Evolutionary conservation across 64 coral and sea anemone genomes (phyloP).

Genomic region (Montipora efflorescens): DNA sequence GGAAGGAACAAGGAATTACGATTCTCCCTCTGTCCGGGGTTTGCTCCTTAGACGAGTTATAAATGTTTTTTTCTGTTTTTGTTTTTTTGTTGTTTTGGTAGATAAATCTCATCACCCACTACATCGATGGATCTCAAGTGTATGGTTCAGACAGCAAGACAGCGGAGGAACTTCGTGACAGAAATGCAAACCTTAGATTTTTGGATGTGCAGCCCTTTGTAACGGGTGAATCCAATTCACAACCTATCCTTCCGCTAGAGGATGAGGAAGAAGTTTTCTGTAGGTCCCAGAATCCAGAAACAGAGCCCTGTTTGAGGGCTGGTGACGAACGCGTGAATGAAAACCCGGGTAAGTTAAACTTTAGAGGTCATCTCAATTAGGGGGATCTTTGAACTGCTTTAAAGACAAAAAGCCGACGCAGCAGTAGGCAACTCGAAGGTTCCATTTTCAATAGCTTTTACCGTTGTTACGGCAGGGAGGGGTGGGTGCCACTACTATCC

Average conservation of each 20-base stretch:
- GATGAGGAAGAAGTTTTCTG: not conserved
- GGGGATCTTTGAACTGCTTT: too few species aligned
- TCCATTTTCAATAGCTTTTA: too few species aligned
- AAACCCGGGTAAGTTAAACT: not conserved
- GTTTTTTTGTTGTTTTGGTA: not conserved
- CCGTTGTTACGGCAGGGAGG: too few species aligned
- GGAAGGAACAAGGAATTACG: too few species aligned
- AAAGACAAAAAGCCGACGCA: too few species aligned
- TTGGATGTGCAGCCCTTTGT: not conserved
- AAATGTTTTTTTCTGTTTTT: too few species aligned
- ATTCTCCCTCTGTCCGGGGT: too few species aligned
- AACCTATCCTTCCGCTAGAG: not conserved
- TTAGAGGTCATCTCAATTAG: too few species aligned
- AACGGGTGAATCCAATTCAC: too few species aligned
- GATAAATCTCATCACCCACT: not conserved
- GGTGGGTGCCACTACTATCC: too few species aligned
- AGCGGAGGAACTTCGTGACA: not conserved
- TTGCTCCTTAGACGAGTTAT: too few species aligned
- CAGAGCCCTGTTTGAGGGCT: not conserved
- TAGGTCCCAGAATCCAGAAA: not conserved
- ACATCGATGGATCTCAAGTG: not conserved
- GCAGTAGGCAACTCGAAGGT: too few species aligned
- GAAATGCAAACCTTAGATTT: not conserved
- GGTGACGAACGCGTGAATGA: constrained; percentile 5
- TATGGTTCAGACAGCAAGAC: not conserved